A percentile compares a stretch with the other conserved stretches of the same genome.
These are phyloP conservation scores for Nemotelus nigrinus DNA, from an alignment of 2,888 invertebrate genomes.

Conservation along the genomic window DNA sequence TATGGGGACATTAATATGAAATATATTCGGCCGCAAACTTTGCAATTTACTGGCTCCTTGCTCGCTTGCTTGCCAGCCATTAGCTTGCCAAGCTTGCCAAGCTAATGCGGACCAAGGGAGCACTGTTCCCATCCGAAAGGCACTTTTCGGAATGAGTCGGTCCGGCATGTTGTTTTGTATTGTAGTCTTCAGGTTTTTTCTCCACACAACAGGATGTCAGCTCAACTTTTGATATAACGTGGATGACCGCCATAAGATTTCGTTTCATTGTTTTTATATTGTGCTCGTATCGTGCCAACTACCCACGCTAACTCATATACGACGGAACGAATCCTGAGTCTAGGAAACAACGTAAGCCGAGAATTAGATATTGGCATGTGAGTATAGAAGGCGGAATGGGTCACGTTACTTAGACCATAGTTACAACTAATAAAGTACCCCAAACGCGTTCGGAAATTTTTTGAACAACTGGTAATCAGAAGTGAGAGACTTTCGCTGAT, in stretches of 20 bases:
- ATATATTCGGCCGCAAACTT: slow-evolving; percentile 48
- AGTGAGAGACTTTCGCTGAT: no score
- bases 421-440: no score
- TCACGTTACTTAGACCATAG: no score
- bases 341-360: no score
- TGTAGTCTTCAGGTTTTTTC: not conserved
- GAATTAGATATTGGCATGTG: no score
- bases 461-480: no score
- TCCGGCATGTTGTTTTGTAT: slow-evolving; percentile 6
- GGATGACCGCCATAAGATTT: slow-evolving; percentile 34
- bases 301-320: not conserved
- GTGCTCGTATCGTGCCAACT: not conserved
- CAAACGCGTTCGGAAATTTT: no score
- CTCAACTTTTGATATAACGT: slow-evolving; percentile 17
- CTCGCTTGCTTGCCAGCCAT: slow-evolving; percentile 12
- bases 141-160: slow-evolving; percentile 18
- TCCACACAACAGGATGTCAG: slow-evolving; percentile 3
- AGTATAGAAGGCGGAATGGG: no score
- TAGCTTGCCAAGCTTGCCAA: slow-evolving; percentile 19
- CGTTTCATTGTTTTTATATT: slow-evolving; percentile 8
- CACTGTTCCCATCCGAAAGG: slow-evolving; percentile 22
- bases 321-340: not conserved
- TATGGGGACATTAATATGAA: slow-evolving; percentile 49
- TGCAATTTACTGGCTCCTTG: slow-evolving; percentile 48
- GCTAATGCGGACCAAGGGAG: slow-evolving; percentile 13